These are phyloP conservation scores for Hypocryptadius cinnamomeus DNA, from an alignment of 2,113 vertebrate species.

Conservation along the genomic window DNA sequence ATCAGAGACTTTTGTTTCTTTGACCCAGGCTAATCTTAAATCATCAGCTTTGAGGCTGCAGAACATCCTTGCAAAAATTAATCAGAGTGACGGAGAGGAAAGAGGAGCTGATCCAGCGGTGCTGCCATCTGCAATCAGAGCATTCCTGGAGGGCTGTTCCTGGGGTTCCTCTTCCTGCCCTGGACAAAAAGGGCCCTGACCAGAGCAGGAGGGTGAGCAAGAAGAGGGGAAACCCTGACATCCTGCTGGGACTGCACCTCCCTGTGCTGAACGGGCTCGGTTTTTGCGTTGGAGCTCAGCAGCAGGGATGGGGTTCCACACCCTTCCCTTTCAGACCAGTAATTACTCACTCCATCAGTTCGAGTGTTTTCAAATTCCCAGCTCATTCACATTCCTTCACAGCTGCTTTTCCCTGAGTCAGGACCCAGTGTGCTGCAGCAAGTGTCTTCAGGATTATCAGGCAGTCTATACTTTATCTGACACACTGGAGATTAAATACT, in stretches of 20 bases:
- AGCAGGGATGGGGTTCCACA: not conserved
- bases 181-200: not conserved
- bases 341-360: not conserved
- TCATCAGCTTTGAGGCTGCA: not conserved
- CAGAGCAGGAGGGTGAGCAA: not conserved
- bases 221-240: not conserved
- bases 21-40: not conserved
- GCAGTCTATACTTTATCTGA: not conserved
- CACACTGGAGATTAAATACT: not conserved
- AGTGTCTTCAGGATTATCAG: not conserved
- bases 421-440: not conserved
- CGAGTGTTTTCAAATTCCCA: not conserved
- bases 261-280: fast-evolving
- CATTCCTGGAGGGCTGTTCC: not conserved
- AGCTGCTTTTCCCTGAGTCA: not conserved
- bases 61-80: not conserved
- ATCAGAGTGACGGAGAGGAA: not conserved
- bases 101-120: not conserved
- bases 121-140: not conserved
- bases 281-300: fast-evolving
- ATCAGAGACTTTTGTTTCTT: not conserved
- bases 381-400: not conserved
- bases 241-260: not conserved
- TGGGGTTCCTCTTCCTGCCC: not conserved
- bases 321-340: not conserved